These are phyloP conservation scores for Fistularia tabacaria DNA, from an alignment of 2,797 vertebrate genomes.

Conservation along the genomic window DNA sequence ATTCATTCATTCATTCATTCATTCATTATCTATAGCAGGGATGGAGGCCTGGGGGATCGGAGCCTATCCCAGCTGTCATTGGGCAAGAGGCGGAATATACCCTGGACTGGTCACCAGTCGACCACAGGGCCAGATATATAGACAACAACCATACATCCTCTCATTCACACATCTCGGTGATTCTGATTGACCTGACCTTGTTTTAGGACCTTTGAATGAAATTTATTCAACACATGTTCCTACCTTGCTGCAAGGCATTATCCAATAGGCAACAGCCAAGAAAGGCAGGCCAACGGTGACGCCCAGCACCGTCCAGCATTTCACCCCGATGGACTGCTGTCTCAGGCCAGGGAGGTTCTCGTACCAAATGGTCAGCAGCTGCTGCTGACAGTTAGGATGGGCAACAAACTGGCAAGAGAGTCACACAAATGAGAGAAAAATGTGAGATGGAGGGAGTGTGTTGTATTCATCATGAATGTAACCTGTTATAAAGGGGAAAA, in stretches of 20 bases:
- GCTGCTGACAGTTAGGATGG: slow-evolving; percentile 98
- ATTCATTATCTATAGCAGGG: too few species aligned
- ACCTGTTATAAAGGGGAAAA: too few species aligned
- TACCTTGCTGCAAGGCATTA: slow-evolving; percentile 97
- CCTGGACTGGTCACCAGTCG: too few species aligned
- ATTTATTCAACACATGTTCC: slow-evolving; percentile 2
- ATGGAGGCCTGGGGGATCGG: too few species aligned
- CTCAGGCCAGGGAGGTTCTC: slow-evolving; percentile 93
- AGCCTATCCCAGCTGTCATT: too few species aligned
- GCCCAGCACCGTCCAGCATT: slow-evolving; percentile 92
- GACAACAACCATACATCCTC: too few species aligned
- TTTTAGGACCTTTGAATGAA: background rate
- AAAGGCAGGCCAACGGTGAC: slow-evolving; percentile 92
- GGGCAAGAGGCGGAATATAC: too few species aligned
- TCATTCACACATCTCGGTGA: too few species aligned
- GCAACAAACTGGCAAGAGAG: slow-evolving; percentile 86
- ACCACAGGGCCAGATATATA: too few species aligned
- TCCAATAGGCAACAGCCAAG: slow-evolving; percentile 95
- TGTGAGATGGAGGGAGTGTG: background rate
- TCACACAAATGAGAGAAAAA: background rate
- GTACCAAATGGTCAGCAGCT: slow-evolving; percentile 96
- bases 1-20: too few species aligned
- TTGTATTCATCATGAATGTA: too few species aligned
- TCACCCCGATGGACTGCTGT: slow-evolving; percentile 94
- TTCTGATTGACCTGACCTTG: background rate